phyloP scores from a whole-genome alignment of 2,888 invertebrate species.

The Isoperla grammatica region DNA sequence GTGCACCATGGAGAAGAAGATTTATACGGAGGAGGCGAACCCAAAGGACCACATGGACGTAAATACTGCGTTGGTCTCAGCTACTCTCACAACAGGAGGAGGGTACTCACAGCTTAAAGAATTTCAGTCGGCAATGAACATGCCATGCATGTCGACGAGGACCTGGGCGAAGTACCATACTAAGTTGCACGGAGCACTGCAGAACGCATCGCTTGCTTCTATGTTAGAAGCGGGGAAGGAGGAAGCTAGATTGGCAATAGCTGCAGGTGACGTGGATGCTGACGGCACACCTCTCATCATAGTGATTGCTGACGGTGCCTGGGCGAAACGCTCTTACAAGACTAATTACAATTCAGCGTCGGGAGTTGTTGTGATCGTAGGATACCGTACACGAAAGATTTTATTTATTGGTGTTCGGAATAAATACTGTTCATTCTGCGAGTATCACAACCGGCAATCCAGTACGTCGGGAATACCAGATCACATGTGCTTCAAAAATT shows the following conservation, averaged over 20 bases:
- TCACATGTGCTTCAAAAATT: conserved; percentile 7
- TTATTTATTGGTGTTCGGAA: conserved; percentile 20
- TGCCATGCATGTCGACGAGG: conserved; percentile 15
- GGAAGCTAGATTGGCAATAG: conserved; percentile 31
- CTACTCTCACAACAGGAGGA: conserved; percentile 15
- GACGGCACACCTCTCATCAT: conserved; percentile 32
- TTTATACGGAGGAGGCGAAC: no score
- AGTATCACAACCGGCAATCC: background rate
- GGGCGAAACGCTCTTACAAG: conserved; percentile 35
- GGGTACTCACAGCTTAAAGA: conserved; percentile 14
- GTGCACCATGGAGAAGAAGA: no score
- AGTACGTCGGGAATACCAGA: background rate
- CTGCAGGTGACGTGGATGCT: conserved; percentile 31
- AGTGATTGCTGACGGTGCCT: conserved; percentile 36
- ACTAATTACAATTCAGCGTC: conserved; percentile 30
- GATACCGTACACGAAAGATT: conserved; percentile 20
- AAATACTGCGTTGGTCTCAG: conserved; percentile 18
- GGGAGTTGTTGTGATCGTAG: conserved; percentile 26
- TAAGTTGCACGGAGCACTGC: background rate
- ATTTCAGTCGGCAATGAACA: conserved; percentile 10
- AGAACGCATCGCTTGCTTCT: background rate
- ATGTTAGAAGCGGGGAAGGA: conserved; percentile 1
- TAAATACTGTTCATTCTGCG: conserved; percentile 21
- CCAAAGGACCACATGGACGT: background rate
- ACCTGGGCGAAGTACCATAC: conserved; percentile 6